Evolutionary conservation across 2,888 invertebrate genomes (phyloP).

Genomic region (Lepas anatifera): DNA sequence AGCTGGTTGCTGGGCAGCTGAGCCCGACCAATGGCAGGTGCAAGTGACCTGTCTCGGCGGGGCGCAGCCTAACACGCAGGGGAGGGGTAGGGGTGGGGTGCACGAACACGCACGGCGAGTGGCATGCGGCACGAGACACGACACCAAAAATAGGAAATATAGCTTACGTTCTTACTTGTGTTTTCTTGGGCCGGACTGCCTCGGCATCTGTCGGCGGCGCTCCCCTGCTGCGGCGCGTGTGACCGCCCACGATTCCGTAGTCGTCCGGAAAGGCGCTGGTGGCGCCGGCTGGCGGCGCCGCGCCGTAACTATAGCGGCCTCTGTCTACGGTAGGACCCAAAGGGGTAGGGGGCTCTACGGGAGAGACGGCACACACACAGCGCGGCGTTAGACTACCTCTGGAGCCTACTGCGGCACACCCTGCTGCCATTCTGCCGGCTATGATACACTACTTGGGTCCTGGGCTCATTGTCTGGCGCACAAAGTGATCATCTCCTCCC

Average conservation of each 20-base stretch:
- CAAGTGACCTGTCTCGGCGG: too few species aligned
- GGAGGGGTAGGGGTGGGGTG: too few species aligned
- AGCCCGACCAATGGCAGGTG: too few species aligned
- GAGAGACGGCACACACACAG: background rate
- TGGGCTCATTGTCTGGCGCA: too few species aligned
- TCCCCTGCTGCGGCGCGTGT: slow-evolving; percentile 24
- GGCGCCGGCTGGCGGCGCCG: background rate
- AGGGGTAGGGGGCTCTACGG: background rate
- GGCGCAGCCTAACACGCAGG: too few species aligned
- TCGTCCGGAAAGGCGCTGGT: slow-evolving; percentile 21
- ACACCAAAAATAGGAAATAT: slow-evolving; percentile 22
- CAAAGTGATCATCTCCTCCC: too few species aligned
- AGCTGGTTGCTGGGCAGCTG: too few species aligned
- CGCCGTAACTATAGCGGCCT: background rate
- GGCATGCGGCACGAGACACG: background rate
- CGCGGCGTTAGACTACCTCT: slow-evolving; percentile 15
- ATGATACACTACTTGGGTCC: too few species aligned
- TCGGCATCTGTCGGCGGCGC: background rate
- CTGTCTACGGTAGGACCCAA: background rate
- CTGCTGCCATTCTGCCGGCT: too few species aligned
- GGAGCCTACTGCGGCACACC: too few species aligned
- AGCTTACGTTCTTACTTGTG: slow-evolving; percentile 34
- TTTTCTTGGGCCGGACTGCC: slow-evolving; percentile 27
- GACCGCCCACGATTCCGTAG: slow-evolving; percentile 26
- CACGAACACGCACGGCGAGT: background rate